These are phyloP conservation scores for Belonocnema kinseyi DNA, from an alignment of 1,140 invertebrate genomes.

Conservation along the genomic window DNA sequence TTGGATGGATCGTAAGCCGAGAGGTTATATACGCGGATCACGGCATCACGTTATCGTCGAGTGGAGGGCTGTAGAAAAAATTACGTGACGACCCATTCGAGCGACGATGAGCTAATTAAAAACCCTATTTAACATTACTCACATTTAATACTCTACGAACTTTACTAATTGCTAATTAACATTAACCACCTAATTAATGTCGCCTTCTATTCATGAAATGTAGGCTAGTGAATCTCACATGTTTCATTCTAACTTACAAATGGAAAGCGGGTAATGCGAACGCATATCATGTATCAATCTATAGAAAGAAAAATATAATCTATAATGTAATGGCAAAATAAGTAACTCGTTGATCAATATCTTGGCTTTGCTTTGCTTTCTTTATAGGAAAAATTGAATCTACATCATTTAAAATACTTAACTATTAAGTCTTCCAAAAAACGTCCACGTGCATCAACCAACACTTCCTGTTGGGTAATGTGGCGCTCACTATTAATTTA, in stretches of 20 bases:
- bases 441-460: too few relatives aligned
- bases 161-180: conserved; percentile 27
- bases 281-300: too few relatives aligned
- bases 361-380: too few relatives aligned
- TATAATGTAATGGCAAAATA: too few relatives aligned
- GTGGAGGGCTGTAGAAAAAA: conserved; percentile 50
- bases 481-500: too few relatives aligned
- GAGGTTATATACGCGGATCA: conserved; percentile 51
- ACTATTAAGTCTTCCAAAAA: too few relatives aligned
- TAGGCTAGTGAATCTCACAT: not conserved
- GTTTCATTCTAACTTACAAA: not conserved
- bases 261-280: too few relatives aligned
- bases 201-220: not conserved
- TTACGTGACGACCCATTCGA: conserved; percentile 49
- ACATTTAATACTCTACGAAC: not conserved
- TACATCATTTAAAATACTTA: too few relatives aligned
- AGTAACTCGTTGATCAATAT: too few relatives aligned
- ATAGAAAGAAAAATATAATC: too few relatives aligned
- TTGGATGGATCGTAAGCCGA: conserved; percentile 45
- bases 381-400: too few relatives aligned
- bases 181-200: conserved; percentile 7
- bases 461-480: too few relatives aligned
- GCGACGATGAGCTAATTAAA: conserved; percentile 5
- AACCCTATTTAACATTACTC: not conserved
- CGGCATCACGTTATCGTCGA: conserved; percentile 54